Evolutionary conservation across 2,113 vertebrate genomes (phyloP).

Genomic region (Donacobius atricapilla): DNA sequence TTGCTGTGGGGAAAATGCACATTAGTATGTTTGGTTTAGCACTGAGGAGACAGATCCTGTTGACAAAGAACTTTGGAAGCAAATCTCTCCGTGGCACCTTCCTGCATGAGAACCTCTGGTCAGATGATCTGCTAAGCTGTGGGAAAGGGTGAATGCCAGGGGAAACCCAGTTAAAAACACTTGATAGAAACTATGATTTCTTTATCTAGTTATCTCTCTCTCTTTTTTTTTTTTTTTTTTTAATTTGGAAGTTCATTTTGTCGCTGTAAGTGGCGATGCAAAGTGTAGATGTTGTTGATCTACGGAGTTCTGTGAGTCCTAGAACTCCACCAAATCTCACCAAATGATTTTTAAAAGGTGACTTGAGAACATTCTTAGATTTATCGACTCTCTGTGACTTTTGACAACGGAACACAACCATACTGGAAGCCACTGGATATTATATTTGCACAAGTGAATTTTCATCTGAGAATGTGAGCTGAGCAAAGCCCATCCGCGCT

Average conservation of each 20-base stretch:
- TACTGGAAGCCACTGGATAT: background rate
- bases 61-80: background rate
- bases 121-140: background rate
- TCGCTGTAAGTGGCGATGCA: background rate
- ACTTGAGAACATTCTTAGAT: background rate
- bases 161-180: background rate
- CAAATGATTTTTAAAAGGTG: background rate
- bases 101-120: background rate
- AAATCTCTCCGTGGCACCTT: background rate
- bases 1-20: background rate
- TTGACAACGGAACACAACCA: background rate
- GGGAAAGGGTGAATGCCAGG: background rate
- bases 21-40: background rate
- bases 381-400: background rate
- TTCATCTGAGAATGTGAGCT: background rate
- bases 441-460: background rate
- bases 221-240: background rate
- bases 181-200: background rate
- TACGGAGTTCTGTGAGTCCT: background rate
- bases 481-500: background rate
- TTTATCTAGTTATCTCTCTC: background rate
- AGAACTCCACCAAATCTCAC: background rate
- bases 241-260: background rate
- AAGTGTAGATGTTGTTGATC: background rate
- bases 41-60: background rate